Evolutionary conservation across 2,888 invertebrate species (phyloP), one percentile per base, ranked within the genome.

Genomic region (Pandemis heparana): DNA sequence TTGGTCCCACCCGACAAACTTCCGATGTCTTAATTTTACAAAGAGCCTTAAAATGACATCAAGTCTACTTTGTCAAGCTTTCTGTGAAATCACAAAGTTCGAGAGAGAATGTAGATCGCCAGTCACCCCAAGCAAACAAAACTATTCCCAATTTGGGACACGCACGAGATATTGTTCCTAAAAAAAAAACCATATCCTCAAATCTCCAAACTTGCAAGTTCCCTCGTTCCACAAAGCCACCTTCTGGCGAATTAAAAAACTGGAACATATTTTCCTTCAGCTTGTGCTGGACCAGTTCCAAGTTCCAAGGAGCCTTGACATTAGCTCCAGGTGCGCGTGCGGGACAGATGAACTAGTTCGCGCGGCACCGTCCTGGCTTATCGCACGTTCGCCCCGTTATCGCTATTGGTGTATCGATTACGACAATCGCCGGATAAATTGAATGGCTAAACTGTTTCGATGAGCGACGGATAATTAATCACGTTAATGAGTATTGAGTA

Each of bases 251-350:
- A 0, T 10, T 18, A 5, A 12, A 43, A 63, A 75, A 5, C 67
- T 46, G 72, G 62, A 68, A 73, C 69, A 77, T 78, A 78, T 79
- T 79, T 78, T 77, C 77, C 79, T 79, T 80, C 79, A 79, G 79
- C 79, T 76, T 75, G 76, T 79, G 85, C 92, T 92, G 93, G 92
- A 93, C 87, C 84, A 82, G 78, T 88, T 92, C 92, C 63, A 63
- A 62, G 23, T 53, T 9, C 18, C 91, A 92, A 92, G 82, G 88
- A 91, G 89, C 93, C 94, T 94, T 94, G 93, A 93, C 93, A 93
- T 94, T 93, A 89, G 82, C 78, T 89, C 88, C 91, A 91, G 92
- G 91, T 90, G 90, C 84, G 63, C 46, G 83, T 80, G 84, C 86
- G 85, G 85, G 48, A 51, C 63, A 69, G 65, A 73, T 81, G 78